Base-by-base conservation (phyloP, 2,797 vertebrate genomes). In the Malurus leucopterus region DNA sequence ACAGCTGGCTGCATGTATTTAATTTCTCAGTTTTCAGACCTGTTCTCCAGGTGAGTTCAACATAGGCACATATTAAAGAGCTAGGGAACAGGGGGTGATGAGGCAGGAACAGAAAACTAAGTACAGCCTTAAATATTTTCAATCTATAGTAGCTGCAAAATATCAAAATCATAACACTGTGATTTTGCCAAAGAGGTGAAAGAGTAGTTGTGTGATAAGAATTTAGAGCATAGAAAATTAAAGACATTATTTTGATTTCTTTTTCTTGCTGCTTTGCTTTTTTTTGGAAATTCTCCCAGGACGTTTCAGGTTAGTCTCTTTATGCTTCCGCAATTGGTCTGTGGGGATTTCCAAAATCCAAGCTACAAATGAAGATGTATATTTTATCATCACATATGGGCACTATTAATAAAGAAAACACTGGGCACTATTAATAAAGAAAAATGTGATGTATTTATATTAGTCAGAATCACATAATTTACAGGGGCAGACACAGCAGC, bases 271-370 rank as follows among this genome's bases (percentile, higher is more conserved):
- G 40, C 47, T 93, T 86, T 95, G 91, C 49, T 94, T 89, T 89
- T 89, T 65, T 83, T 93, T 93, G 85, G 91, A 94, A 89, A 72
- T 88, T 88, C 76, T 93, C 89, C 91, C 89, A 91, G 87, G 83
- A 92, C 89, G 78, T 90, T 93, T 93, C 6, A 12, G 38, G 89
- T 89, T 93, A 70, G 76, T 92, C 76, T 91, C 87, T 90, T 76
- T 89, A 89, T 22, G 51, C 73, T 92, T 83, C 70, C 73, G 84
- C 67, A 65, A 9, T 29, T 44, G 51, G 62, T 69, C 89, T 72
- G 1, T 8, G 49, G 70, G 74, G 83, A 89, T 69, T 89, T 91
- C 80, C 75, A 55, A 92, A 91, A 88, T 57, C 51, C 79, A 72
- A 91, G 63, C 41, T 88, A 89, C 63, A 92, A 82, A 86, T 49